Base-by-base conservation (phyloP, 2,113 vertebrate species). In the Paralichthys olivaceus region DNA sequence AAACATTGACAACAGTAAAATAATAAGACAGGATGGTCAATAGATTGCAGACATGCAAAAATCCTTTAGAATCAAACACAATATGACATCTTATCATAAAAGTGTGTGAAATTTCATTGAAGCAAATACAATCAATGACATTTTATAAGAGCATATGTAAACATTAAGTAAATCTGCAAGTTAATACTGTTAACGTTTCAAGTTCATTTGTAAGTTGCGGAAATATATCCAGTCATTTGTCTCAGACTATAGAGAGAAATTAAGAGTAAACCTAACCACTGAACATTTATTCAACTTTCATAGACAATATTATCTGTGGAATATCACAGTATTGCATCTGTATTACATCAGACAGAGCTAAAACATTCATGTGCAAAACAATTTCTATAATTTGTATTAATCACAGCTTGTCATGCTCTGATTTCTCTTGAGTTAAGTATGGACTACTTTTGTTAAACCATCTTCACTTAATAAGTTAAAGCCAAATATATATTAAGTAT, bases 161-260 rank as follows among this genome's bases (percentile, higher is more conserved):
- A 75, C 66, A 64, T 53, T 63, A 54, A 34, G 3, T 43, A 17
- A n/a, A 54, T 75, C 49, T 43, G 49, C 7, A 62, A 54, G 55
- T 69, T 72, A 86, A 88, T 67, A 69, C 77, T 85, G 72, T 64
- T 71, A 53, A 15, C 15, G 47, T 22, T 72, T 86, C 78, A 85
- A 68, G 60, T 80, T 69, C 8, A 28, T 69, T 57, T 19, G 0
- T 55, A 81, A 78, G 72, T 61, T 49, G 32, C 49, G 23, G 67
- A 72, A 80, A 84, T 34, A 67, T 49, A 2, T n/a, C 11, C 32
- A 32, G 26, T 75, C 20, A 72, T 69, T 60, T 65, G 22, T 72
- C 29, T 70, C 8, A 65, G 34, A 64, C 58, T 56, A 45, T 26
- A 19, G 47, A 20, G 17, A 53, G 19, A 56, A 57, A 66, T 12